A percentile compares a stretch with the other conserved stretches of the same genome.
Conservation (phyloP, 2,113 vertebrate species). For the Damaliscus lunatus region DNA sequence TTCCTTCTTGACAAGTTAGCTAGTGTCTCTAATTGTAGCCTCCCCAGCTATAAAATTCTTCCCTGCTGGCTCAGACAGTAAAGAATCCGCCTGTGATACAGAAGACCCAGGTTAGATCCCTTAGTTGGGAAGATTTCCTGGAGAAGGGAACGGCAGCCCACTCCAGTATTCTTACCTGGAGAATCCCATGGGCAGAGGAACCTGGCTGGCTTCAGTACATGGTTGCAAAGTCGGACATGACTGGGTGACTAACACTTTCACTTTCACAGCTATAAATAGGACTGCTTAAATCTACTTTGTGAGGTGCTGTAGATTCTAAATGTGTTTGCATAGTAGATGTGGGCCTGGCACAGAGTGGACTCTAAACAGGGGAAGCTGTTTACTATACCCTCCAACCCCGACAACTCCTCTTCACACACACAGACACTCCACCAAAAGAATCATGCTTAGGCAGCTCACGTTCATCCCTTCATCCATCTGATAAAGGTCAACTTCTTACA, state of each 20-base stretch:
- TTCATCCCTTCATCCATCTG: not conserved
- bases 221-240: not conserved
- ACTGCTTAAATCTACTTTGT: accelerated
- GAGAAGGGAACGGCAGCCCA: not conserved
- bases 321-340: too few relatives aligned
- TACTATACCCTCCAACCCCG: not conserved
- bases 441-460: not conserved
- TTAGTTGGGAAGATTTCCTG: not conserved
- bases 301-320: not conserved
- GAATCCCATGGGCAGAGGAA: not conserved
- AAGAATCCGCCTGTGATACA: not conserved
- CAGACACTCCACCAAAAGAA: not conserved
- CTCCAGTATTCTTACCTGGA: not conserved
- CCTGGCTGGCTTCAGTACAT: not conserved
- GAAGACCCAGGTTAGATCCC: not conserved
- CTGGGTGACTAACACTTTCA: not conserved
- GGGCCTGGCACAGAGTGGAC: not conserved
- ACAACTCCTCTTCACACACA: not conserved
- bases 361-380: not conserved
- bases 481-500: not conserved
- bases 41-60: not conserved
- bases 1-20: not conserved
- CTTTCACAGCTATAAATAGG: not conserved
- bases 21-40: not conserved
- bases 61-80: not conserved